These are phyloP conservation scores for Gasterosteus aculeatus DNA, from an alignment of 2,113 vertebrate species.

Conservation along the genomic window DNA sequence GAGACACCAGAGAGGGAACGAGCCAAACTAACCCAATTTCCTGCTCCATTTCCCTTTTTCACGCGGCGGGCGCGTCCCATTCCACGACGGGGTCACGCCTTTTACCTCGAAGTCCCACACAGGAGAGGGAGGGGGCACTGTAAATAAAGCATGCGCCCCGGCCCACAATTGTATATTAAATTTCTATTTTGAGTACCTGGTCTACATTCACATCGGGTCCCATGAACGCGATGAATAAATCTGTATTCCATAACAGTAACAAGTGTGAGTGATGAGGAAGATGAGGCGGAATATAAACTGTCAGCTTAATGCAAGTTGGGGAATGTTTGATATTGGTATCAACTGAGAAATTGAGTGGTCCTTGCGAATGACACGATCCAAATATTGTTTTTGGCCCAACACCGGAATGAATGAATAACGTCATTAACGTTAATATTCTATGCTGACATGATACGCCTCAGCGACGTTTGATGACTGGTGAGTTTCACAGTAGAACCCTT, in stretches of 20 bases:
- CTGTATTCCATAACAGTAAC: too few relatives aligned
- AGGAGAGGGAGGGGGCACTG: conserved; percentile 30
- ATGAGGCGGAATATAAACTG: background rate
- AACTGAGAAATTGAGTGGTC: background rate
- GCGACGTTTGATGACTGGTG: background rate
- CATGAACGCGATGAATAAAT: background rate
- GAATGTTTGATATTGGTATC: background rate
- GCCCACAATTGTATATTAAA: conserved; percentile 44
- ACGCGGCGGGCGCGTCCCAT: conserved; percentile 64
- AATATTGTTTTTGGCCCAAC: background rate
- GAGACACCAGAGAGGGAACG: conserved; percentile 72
- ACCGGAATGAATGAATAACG: background rate
- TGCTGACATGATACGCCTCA: background rate
- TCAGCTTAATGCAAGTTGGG: background rate
- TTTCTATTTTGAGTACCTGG: conserved; percentile 25
- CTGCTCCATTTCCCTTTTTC: conserved; percentile 82
- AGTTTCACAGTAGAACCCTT: too few relatives aligned
- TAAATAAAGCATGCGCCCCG: conserved; percentile 58
- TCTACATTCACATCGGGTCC: background rate
- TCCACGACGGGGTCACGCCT: conserved; percentile 71
- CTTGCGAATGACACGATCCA: background rate
- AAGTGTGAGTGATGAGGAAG: background rate
- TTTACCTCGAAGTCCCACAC: conserved; percentile 64
- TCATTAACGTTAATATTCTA: background rate
- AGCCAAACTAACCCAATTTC: conserved; percentile 82